phyloP scores from a whole-genome alignment of 2,888 invertebrate species.

The Epsilonema sp. region DNA sequence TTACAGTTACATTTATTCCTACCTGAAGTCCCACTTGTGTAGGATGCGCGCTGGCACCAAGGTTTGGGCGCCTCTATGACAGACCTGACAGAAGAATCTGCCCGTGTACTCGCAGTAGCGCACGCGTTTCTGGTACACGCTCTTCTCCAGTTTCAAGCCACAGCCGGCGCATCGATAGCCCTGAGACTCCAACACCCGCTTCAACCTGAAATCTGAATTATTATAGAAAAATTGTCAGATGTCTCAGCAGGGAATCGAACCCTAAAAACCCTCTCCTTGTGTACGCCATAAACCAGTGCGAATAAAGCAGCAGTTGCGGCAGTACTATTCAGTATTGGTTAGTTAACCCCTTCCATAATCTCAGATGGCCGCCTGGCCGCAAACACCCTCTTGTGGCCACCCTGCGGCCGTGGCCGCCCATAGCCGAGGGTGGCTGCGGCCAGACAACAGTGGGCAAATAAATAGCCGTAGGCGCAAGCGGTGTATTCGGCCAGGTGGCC shows the following conservation, averaged over 20 bases:
- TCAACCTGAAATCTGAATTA: constrained; percentile 43
- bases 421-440: too few species aligned
- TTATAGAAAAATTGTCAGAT: constrained; percentile 10
- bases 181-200: constrained; percentile 46
- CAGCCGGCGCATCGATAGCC: constrained; percentile 61
- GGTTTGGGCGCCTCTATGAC: constrained; percentile 53
- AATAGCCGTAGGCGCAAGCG: too few species aligned
- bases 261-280: not conserved
- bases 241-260: not conserved
- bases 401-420: too few species aligned
- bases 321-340: too few species aligned
- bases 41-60: constrained; percentile 40
- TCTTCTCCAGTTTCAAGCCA: constrained; percentile 50
- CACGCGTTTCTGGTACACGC: constrained; percentile 48
- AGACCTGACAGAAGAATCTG: constrained; percentile 61
- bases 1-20: too few species aligned
- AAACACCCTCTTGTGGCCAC: too few species aligned
- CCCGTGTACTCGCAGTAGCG: constrained; percentile 62
- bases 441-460: too few species aligned
- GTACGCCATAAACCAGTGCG: not conserved
- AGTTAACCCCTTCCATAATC: too few species aligned
- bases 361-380: too few species aligned
- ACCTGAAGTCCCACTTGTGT: constrained; percentile 34
- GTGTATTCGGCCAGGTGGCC: too few species aligned
- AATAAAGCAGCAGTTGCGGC: constrained; percentile 16